phyloP scores from a whole-genome alignment of 2,888 invertebrate genomes.

The Xestoiulus laeticollis region DNA sequence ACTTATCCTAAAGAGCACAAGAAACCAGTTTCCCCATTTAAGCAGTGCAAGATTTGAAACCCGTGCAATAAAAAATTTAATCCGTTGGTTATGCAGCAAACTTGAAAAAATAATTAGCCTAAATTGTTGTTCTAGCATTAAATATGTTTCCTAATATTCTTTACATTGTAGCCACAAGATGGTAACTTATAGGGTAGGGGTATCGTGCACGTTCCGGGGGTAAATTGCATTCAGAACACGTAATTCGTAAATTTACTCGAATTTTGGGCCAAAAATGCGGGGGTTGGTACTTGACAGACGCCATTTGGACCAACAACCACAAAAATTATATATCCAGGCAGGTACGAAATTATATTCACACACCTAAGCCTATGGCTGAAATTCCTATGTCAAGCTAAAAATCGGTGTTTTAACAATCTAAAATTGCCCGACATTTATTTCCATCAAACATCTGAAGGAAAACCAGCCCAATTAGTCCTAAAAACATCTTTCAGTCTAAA shows the following conservation, averaged over 20 bases:
- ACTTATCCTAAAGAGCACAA: background rate
- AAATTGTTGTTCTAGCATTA: background rate
- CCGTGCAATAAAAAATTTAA: background rate
- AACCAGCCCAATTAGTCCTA: background rate
- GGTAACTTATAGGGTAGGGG: background rate
- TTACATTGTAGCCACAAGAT: conserved; percentile 30
- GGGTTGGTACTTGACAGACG: conserved; percentile 2
- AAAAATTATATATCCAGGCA: background rate
- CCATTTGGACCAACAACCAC: background rate
- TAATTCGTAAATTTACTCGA: conserved; percentile 2
- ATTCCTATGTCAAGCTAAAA: conserved; percentile 1
- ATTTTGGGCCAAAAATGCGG: background rate
- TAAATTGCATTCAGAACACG: background rate
- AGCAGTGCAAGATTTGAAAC: background rate
- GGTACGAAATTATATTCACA: background rate
- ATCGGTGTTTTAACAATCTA: background rate
- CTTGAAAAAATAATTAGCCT: background rate
- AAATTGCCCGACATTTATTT: conserved; percentile 16
- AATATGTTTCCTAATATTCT: background rate
- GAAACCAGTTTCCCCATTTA: background rate
- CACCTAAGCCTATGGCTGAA: conserved; percentile 22
- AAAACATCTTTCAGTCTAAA: background rate
- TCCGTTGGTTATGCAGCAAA: background rate
- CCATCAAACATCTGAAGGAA: background rate
- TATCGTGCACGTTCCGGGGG: background rate